Evolutionary conservation across 1,140 invertebrate species (phyloP), one percentile per base, ranked within the genome.

Genomic region (Aphaenogaster floridana): DNA sequence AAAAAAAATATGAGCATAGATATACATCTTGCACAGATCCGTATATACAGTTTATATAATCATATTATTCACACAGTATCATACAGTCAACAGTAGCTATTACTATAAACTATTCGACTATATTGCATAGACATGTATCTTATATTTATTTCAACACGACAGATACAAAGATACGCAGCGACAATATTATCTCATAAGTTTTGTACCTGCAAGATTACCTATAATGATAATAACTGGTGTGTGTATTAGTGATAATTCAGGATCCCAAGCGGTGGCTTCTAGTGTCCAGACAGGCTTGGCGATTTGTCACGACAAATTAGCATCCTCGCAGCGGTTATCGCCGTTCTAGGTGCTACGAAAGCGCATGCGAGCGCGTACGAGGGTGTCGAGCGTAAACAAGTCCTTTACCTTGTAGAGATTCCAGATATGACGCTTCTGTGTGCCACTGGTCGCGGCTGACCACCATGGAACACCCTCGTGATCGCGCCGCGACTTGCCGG

Each of bases 391-490:
- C 15, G 57, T 48, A 77, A 34, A 59, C 48, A 84, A 66, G 39
- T 79, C n/a, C 86, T 63, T 89, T 87, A 90, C 89, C 80, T 80
- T 63, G 2, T 64, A 57, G 42, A 9, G 54, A 85, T 21, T 45
- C 50, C 39, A 39, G 39, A 45, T 28, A 59, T 3, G 1, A 15
- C 45, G 50, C 15, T 9, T 21, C 3, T 36, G 7, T 17, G 9
- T 28, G 57, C 7, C 39, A 28, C 39, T 17, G 13, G 1, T 42
- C 3, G 28, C 3, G 3, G 4, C 15, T n/a, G 61, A 34, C 1
- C 17, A 13, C 36, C 21, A 52, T 45, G 6, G 9, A 72, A 50
- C 8, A 48, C 76, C 36, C 13, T 42, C 15, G 17, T 21, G 17
- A 21, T 3, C 34, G 48, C 4, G 3, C 28, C 17, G 71, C 50